These are phyloP conservation scores for Eulemur coronatus DNA, from an alignment of 2,797 vertebrate species.

Conservation along the genomic window DNA sequence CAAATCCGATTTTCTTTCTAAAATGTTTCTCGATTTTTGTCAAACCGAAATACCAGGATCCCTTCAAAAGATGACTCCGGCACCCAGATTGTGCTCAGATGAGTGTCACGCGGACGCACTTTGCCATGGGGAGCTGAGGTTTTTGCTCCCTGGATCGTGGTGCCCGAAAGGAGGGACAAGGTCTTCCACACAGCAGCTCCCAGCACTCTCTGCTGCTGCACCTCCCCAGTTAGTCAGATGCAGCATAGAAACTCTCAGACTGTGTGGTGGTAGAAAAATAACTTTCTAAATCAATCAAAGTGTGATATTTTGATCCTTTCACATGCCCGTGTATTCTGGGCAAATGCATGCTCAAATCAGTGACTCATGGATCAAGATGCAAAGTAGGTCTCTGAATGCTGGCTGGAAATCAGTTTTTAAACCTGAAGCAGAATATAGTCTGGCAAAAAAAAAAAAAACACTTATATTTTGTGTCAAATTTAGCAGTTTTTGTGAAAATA, in stretches of 20 bases:
- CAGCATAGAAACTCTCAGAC: conserved; percentile 50
- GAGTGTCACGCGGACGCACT: neutral
- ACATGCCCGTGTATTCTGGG: conserved; percentile 92
- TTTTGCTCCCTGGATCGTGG: neutral
- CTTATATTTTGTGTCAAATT: conserved; percentile 60
- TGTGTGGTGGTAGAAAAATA: conserved; percentile 74
- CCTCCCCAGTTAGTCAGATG: conserved; percentile 66
- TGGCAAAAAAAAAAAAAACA: neutral
- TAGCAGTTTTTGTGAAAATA: conserved; percentile 20
- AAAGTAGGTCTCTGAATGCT: conserved; percentile 82
- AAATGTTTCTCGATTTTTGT: conserved; percentile 81
- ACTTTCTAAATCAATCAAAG: conserved; percentile 85
- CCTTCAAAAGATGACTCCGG: conserved; percentile 71
- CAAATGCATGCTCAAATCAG: conserved; percentile 85
- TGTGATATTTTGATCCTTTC: conserved; percentile 85
- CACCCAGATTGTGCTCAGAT: conserved; percentile 4
- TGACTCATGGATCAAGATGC: conserved; percentile 92
- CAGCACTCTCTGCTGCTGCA: rapidly evolving
- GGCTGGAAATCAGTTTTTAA: conserved; percentile 84
- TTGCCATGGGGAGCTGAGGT: neutral
- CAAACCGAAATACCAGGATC: conserved; percentile 80
- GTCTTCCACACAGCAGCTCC: neutral
- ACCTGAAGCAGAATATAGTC: conserved; percentile 80
- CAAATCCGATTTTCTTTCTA: conserved; percentile 79
- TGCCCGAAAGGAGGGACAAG: neutral